Conservation (phyloP, 2,797 vertebrate species). For the Pachyuromys duprasi region DNA sequence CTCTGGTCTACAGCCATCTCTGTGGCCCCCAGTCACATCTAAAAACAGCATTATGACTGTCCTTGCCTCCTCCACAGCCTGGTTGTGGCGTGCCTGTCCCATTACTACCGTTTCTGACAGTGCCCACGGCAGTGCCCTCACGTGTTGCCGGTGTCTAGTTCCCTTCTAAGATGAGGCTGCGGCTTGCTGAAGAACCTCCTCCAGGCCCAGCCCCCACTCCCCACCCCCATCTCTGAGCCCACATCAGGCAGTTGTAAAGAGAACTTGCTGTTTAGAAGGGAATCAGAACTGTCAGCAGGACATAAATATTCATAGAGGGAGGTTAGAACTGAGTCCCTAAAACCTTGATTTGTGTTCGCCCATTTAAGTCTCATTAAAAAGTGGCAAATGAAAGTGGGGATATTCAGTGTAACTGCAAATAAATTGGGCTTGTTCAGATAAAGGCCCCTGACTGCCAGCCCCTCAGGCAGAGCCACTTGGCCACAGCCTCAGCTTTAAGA, state of each 20-base stretch:
- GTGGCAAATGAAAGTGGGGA: slow-evolving; percentile 77
- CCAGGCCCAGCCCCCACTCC: not conserved
- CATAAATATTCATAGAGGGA: slow-evolving; percentile 79
- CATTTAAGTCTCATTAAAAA: slow-evolving; percentile 82
- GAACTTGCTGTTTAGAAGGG: slow-evolving; percentile 70
- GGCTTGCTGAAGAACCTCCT: slow-evolving; percentile 23
- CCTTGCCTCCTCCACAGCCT: not conserved
- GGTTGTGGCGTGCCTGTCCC: not conserved
- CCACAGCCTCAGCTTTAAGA: slow-evolving; percentile 64
- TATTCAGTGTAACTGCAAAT: slow-evolving; percentile 67
- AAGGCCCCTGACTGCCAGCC: slow-evolving; percentile 65
- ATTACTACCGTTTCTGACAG: not conserved
- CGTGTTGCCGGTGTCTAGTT: slow-evolving; percentile 1
- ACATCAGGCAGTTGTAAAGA: slow-evolving; percentile 56
- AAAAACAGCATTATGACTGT: not conserved
- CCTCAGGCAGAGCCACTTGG: not conserved
- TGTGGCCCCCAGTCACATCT: not conserved
- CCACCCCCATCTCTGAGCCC: not conserved
- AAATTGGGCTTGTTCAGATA: slow-evolving; percentile 74
- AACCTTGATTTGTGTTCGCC: slow-evolving; percentile 81
- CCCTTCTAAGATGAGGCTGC: not conserved
- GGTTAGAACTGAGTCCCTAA: slow-evolving; percentile 80
- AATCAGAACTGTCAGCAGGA: slow-evolving; percentile 77
- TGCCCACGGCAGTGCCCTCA: not conserved
- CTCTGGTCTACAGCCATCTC: not conserved